Conservation (phyloP, 2,113 vertebrate species). For the Telmatochromis sp. region DNA sequence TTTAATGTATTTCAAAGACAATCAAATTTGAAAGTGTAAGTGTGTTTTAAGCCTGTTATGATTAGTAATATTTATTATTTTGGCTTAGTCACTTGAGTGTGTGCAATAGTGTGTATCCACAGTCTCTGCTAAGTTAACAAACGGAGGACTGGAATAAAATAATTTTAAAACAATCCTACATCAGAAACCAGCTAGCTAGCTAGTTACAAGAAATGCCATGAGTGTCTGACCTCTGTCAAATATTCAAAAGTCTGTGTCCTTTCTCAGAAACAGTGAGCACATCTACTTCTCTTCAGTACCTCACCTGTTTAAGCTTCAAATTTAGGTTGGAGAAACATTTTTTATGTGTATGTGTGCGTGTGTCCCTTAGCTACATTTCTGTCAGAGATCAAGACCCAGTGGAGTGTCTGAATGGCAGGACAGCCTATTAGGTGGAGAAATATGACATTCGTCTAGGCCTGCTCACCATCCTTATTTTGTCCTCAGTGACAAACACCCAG, state of each 20-base stretch:
- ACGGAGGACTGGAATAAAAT: background rate
- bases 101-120: background rate
- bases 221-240: background rate
- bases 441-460: slow-evolving; percentile 18
- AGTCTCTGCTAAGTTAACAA: background rate
- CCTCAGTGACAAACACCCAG: background rate
- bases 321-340: background rate
- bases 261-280: background rate
- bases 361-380: slow-evolving; percentile 1
- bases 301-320: slow-evolving; percentile 7
- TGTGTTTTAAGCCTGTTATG: background rate
- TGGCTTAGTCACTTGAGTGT: background rate
- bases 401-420: slow-evolving; percentile 25
- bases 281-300: background rate
- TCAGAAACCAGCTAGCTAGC: background rate
- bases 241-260: background rate
- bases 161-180: background rate
- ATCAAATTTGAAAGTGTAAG: background rate
- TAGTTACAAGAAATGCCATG: background rate
- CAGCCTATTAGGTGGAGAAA: slow-evolving; percentile 35
- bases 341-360: background rate
- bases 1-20: background rate
- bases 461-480: background rate
- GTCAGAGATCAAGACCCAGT: slow-evolving; percentile 17
- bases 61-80: background rate